Percentiles rank a stretch among this genome's conserved stretches.
Conservation (phyloP, 2,888 invertebrate species). For the Pollenia griseotomentosa region DNA sequence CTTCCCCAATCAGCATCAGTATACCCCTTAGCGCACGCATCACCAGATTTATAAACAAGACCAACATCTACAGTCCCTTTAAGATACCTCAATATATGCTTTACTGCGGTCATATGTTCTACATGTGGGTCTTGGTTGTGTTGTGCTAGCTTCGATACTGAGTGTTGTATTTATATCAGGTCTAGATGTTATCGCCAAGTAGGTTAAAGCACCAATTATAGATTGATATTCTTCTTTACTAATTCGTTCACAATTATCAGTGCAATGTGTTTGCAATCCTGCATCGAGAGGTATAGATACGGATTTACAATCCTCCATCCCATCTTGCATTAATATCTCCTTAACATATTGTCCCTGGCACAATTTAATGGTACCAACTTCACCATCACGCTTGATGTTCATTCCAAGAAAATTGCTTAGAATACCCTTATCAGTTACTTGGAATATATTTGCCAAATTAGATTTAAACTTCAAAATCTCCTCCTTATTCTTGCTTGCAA, state of each 20-base stretch:
- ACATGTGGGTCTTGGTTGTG: constrained; percentile 8
- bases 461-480: constrained; percentile 45
- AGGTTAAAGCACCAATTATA: constrained; percentile 22
- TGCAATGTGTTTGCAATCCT: constrained; percentile 24
- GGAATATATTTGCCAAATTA: constrained; percentile 33
- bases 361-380: constrained; percentile 46
- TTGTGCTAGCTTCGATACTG: constrained; percentile 12
- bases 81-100: constrained; percentile 25
- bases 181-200: constrained; percentile 1
- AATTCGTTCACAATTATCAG: constrained; percentile 7
- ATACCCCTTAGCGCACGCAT: constrained; percentile 1
- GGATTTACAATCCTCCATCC: constrained; percentile 44
- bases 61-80: constrained; percentile 2
- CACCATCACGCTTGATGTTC: constrained; percentile 46
- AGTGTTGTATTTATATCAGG: constrained; percentile 43
- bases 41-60: constrained; percentile 13
- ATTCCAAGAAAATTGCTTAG: constrained; percentile 63
- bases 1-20: constrained; percentile 56
- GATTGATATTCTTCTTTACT: constrained; percentile 31
- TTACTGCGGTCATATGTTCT: constrained; percentile 21
- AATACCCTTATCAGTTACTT: constrained; percentile 42
- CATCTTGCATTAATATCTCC: constrained; percentile 35
- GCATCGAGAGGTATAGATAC: background rate
- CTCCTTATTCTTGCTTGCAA: constrained; percentile 56
- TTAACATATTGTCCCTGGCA: constrained; percentile 36